Evolutionary conservation across 2,113 vertebrate genomes (phyloP).

Genomic region (Alosa alosa): DNA sequence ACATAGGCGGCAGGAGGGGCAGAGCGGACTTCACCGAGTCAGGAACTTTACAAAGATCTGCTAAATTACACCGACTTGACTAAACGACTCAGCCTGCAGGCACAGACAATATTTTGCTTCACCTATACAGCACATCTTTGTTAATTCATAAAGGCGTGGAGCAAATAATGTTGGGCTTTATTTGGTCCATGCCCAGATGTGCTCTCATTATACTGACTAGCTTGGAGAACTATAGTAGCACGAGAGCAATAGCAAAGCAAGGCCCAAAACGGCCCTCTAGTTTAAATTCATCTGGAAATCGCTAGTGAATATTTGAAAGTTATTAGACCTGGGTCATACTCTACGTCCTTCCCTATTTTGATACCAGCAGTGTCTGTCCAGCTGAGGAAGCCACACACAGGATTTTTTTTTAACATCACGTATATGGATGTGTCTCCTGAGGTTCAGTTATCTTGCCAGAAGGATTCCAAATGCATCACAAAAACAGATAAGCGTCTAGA

Average conservation of each 20-base stretch:
- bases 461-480: not conserved
- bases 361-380: not conserved
- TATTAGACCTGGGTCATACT: not conserved
- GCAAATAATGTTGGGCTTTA: not conserved
- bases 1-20: not conserved
- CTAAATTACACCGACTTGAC: not conserved
- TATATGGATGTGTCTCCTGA: not conserved
- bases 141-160: not conserved
- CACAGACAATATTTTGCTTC: not conserved
- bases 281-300: not conserved
- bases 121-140: not conserved
- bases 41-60: slow-evolving; percentile 13
- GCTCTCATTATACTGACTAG: no score
- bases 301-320: not conserved
- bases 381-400: not conserved
- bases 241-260: no score
- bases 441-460: not conserved
- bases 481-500: not conserved
- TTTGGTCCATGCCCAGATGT: not conserved
- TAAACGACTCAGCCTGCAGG: not conserved
- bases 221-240: no score
- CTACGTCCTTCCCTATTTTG: not conserved
- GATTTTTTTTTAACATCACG: not conserved
- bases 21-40: not conserved
- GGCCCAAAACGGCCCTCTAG: not conserved